Evolutionary conservation across 2,888 invertebrate genomes (phyloP), one percentile per base, ranked within the genome.

Genomic region (Hermaeophaga mercurialis): DNA sequence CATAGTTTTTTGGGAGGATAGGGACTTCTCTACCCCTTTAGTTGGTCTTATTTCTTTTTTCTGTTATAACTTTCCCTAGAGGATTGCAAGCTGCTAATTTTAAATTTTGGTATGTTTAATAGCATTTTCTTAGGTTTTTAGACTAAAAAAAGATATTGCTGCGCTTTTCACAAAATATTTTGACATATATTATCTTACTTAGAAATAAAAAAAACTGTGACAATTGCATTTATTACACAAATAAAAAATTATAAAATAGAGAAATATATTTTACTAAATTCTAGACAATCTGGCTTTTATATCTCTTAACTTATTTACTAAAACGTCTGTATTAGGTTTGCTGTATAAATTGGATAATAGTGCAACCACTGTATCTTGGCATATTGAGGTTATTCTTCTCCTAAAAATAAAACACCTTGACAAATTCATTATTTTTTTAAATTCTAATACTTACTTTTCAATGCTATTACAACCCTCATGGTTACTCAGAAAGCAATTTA

Each of bases 341-440:
- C 87, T 87, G 74, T 91, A 90, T 34, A 91, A 81, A 66, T 87
- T 86, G 52, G 89, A 89, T 58, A 91, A 79, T 70, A 90, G 88
- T 55, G 84, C 83, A 0, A 89, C 86, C 43, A 90, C 83, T n/a
- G 87, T 83, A 71, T 91, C 91, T 70, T 89, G 85, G 58, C 87
- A 86, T 63, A 86, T 82, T 0, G 87, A 85, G 56, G 85, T 82
- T 56, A 90, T 83, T 64, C 84, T 82, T 61, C 86, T 81, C 72
- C 90, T 90, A 71, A 43, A 52, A 50, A 11, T 11, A 34, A 34
- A 19, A 48, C 38, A 28, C 15, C 4, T 22, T 3, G 3, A 5
- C 6, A 22, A 22, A 22, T 5, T 22, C 22, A 22, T 22, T 22
- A 5, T 22, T 22, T 24, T 34, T 17, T 36, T 9, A 24, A 53